phyloP scores from a whole-genome alignment of 2,888 invertebrate species.

The Patella pellucida region DNA sequence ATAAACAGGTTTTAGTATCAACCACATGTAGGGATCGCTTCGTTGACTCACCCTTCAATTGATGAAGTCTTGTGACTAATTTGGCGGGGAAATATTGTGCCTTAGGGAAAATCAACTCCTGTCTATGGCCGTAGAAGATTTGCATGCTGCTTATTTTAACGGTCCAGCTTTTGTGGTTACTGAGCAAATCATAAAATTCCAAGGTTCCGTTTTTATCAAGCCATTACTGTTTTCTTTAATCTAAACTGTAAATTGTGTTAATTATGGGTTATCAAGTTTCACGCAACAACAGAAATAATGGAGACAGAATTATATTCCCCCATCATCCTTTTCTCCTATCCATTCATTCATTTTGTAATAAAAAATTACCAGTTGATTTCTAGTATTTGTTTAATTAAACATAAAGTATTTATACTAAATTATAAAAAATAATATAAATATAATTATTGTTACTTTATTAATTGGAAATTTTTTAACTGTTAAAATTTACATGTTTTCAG shows the following conservation, averaged over 20 bases:
- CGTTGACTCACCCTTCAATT: constrained; percentile 11
- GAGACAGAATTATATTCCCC: neutral
- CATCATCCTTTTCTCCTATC: neutral
- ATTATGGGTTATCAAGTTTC: constrained; percentile 10
- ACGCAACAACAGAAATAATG: constrained; percentile 7
- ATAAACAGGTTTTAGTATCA: too few relatives aligned
- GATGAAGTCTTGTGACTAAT: constrained; percentile 10
- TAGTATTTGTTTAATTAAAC: too few relatives aligned
- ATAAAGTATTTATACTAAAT: too few relatives aligned
- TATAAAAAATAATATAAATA: too few relatives aligned
- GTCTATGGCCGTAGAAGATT: constrained; percentile 10
- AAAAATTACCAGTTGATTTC: too few relatives aligned
- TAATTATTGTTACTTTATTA: too few relatives aligned
- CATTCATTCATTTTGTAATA: too few relatives aligned
- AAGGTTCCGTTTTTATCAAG: neutral
- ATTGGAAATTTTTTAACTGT: too few relatives aligned
- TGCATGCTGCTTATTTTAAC: neutral
- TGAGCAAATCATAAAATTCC: neutral
- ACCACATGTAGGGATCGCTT: neutral
- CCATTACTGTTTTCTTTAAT: constrained; percentile 7
- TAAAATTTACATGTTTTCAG: too few relatives aligned
- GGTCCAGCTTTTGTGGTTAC: neutral
- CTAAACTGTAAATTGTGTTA: constrained; percentile 4
- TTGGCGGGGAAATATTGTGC: constrained; percentile 10
- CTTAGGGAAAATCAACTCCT: constrained; percentile 7